These are phyloP conservation scores for Rhinichthys osculus DNA, from an alignment of 2,797 vertebrate species.

Conservation along the genomic window DNA sequence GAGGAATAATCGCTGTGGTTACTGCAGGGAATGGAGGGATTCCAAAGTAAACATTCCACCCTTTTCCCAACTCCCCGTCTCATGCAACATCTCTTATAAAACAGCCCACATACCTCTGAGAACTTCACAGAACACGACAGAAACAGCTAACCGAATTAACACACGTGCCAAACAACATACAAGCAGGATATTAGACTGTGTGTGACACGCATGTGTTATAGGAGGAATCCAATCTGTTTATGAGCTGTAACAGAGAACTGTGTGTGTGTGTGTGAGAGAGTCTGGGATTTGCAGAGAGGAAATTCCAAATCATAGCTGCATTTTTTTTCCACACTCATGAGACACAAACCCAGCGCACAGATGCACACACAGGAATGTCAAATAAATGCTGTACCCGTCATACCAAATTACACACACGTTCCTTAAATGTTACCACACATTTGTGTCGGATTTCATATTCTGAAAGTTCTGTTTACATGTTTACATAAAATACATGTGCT, in stretches of 20 bases:
- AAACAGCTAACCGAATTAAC: not conserved
- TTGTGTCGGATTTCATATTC: not conserved
- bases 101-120: not conserved
- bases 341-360: not conserved
- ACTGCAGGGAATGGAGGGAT: slow-evolving; percentile 2
- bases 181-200: not conserved
- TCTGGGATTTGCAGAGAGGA: slow-evolving; percentile 33
- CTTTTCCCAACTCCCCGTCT: not conserved
- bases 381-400: not conserved
- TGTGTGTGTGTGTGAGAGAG: not conserved
- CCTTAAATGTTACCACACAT: not conserved
- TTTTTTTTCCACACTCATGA: slow-evolving; percentile 2
- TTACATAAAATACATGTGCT: too few relatives aligned
- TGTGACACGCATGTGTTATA: not conserved
- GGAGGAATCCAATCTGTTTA: not conserved
- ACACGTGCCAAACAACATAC: not conserved
- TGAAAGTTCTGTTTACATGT: not conserved
- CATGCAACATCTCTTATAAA: not conserved
- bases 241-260: not conserved
- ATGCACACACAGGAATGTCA: slow-evolving; percentile 30
- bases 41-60: slow-evolving; percentile 17
- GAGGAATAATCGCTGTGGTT: slow-evolving; percentile 2
- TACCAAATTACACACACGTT: not conserved
- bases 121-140: not conserved
- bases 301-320: slow-evolving; percentile 53